Evolutionary conservation across 2,888 invertebrate genomes (phyloP), one percentile per base, ranked within the genome.

Genomic region (Tridacna crocea): DNA sequence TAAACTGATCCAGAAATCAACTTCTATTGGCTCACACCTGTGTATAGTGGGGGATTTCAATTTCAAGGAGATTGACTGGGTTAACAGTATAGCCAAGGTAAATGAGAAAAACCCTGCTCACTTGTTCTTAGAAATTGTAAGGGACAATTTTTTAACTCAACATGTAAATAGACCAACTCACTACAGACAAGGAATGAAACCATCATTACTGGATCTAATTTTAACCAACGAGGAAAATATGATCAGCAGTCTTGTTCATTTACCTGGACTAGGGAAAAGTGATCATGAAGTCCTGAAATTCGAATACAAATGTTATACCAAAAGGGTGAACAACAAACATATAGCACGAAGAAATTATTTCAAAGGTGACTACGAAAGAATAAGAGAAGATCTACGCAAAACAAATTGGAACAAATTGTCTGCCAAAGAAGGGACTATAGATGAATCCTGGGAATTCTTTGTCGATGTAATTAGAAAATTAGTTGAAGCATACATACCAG

Each of bases 31-130:
- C 60, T 60, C n/a, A 10, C 10, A 11, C 60, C 60, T 60, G 10
- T 60, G 60, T 22, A 13, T 60, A 60, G 60, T 60, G 10, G 60
- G 46, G 36, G 47, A 70, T 46, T 70, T n/a, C 13, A 60, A 60
- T 60, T 60, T 60, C 22, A 60, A 60, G 22, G 60, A 60, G n/a
- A 60, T 60, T 60, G 60, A 70, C 68, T 70, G 68, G 68, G 47
- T 46, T 6, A 46, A 27, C 19, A 46, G 15, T 8, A 26, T 8
- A 11, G 47, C 68, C 13, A 11, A 46, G 36, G 68, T 70, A 46
- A 15, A 15, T 26, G 68, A 70, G 47, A 46, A 70, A 10, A 36
- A 70, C 47, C 68, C 68, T 46, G 68, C 68, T 17, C 19, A n/a
- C 17, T 8, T 70, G 22, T 70, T 70, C 47, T 70, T 70, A 70